Conservation (phyloP, 2,797 vertebrate species). For the Coregonus sp. region DNA sequence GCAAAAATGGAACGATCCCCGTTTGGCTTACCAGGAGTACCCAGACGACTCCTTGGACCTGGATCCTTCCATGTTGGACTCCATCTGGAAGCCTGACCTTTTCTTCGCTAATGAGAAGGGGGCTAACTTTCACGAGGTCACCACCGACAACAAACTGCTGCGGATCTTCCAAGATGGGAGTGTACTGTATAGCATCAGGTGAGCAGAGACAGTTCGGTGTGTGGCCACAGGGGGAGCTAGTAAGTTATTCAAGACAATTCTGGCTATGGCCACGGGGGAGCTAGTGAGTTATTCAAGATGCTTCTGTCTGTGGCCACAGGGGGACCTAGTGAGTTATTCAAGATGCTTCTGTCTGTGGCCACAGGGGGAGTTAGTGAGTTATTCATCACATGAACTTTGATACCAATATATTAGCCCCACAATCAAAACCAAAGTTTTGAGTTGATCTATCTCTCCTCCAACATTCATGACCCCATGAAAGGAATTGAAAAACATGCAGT, state of each 20-base stretch:
- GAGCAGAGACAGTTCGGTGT: slow-evolving; percentile 11
- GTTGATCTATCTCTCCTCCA: not conserved
- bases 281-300: slow-evolving; percentile 7
- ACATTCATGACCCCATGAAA: not conserved
- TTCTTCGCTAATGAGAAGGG: slow-evolving; percentile 96
- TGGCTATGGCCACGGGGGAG: not conserved
- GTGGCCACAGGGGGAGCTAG: not conserved
- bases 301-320: not conserved
- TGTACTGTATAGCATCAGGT: slow-evolving; percentile 95
- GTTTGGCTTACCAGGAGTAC: slow-evolving; percentile 88
- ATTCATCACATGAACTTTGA: not conserved
- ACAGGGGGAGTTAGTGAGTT: not conserved
- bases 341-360: slow-evolving; percentile 4
- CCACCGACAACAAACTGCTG: slow-evolving; percentile 92
- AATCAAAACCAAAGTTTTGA: not conserved
- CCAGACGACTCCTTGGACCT: slow-evolving; percentile 91
- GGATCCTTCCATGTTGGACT: slow-evolving; percentile 94
- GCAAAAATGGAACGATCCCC: slow-evolving; percentile 93
- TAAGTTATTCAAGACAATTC: not conserved
- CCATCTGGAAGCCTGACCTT: slow-evolving; percentile 95
- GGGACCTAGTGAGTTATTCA: not conserved
- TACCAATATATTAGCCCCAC: not conserved
- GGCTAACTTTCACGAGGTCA: slow-evolving; percentile 93
- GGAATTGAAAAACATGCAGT: not conserved
- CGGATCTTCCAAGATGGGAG: slow-evolving; percentile 93